Conservation (phyloP, 2,888 invertebrate species). For the Lydus trimaculatus region DNA sequence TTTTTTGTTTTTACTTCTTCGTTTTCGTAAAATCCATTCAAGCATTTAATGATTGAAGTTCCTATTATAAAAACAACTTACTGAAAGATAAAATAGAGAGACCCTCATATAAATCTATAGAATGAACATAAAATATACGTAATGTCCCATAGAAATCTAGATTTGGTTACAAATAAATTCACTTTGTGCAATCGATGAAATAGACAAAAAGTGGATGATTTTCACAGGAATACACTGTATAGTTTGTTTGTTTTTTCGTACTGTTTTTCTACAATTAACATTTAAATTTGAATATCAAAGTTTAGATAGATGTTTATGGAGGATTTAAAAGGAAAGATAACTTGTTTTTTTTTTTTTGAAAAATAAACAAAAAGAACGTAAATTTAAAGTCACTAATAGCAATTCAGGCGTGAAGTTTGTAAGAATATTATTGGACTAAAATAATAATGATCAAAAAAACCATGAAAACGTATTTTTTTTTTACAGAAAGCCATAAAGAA, state of each 20-base stretch:
- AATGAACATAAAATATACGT: no score
- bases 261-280: not conserved
- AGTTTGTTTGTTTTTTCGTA: no score
- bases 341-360: no score
- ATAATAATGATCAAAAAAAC: no score
- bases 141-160: no score
- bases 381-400: not conserved
- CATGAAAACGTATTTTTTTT: no score
- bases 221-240: no score
- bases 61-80: not conserved
- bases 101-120: not conserved
- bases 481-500: no score
- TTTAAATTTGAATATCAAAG: not conserved
- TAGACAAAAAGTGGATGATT: no score
- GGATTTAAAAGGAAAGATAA: not conserved
- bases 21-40: not conserved
- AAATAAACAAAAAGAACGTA: not conserved
- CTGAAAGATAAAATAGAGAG: not conserved
- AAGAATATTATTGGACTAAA: no score
- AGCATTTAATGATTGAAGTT: not conserved
- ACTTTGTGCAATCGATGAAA: no score
- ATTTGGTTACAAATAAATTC: no score
- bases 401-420: not conserved
- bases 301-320: not conserved
- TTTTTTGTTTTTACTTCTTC: not conserved